These are phyloP conservation scores for Dynastes tityus DNA, from an alignment of 2,888 invertebrate genomes.

Conservation along the genomic window DNA sequence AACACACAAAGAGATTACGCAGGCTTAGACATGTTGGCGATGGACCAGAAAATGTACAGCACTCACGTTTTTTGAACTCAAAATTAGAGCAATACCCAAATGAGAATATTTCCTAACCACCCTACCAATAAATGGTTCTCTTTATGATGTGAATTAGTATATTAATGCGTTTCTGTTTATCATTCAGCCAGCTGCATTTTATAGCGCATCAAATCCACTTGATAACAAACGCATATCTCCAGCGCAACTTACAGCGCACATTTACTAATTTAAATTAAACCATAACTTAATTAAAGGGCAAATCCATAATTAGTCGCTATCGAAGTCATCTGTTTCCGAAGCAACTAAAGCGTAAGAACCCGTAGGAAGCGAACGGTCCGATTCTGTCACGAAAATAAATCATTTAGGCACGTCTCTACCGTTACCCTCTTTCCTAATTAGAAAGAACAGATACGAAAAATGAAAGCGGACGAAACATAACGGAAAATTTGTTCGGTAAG, in stretches of 20 bases:
- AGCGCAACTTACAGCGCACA: background rate
- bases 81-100: too few relatives aligned
- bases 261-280: conserved; percentile 7
- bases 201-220: conserved; percentile 3
- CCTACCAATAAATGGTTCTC: background rate
- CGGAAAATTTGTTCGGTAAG: background rate
- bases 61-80: too few relatives aligned
- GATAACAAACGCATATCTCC: background rate
- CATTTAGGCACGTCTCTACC: background rate
- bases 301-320: background rate
- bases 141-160: background rate
- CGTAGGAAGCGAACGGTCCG: background rate
- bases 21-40: too few relatives aligned
- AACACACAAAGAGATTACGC: too few relatives aligned
- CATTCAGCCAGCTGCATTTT: background rate
- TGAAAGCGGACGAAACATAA: background rate
- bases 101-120: background rate
- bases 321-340: conserved; percentile 16
- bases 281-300: conserved; percentile 4
- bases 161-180: background rate
- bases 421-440: background rate
- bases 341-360: background rate
- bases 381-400: conserved; percentile 1
- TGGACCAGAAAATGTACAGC: too few relatives aligned
- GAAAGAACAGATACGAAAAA: background rate